Conservation (phyloP, 2,113 vertebrate genomes). For the Edolisoma coerulescens region DNA sequence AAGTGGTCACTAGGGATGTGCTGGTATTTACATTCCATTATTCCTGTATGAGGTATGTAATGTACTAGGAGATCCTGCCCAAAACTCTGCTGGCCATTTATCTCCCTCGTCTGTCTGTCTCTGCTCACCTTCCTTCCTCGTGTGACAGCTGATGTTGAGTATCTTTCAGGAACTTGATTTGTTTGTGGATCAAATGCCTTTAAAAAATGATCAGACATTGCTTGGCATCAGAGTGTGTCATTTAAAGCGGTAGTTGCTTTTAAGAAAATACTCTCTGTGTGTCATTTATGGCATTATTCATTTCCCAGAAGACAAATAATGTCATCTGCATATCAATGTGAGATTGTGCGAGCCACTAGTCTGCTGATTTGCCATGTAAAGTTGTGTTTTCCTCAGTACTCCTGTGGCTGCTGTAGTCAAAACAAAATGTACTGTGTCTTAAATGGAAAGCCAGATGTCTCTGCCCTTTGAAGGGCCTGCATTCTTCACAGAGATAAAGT, state of each 20-base stretch:
- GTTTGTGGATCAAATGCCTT: conserved; percentile 43
- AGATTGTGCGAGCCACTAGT: neutral
- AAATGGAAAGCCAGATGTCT: neutral
- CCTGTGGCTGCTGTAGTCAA: neutral
- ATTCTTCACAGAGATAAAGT: neutral
- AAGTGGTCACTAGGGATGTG: neutral
- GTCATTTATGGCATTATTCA: neutral
- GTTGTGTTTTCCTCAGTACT: neutral
- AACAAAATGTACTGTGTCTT: neutral
- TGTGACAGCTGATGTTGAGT: conserved; percentile 5
- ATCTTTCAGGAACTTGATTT: conserved; percentile 38
- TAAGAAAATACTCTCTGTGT: neutral
- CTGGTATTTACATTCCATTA: conserved; percentile 11
- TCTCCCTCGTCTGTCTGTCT: neutral
- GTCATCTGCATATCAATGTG: neutral
- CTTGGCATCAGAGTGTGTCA: conserved; percentile 1
- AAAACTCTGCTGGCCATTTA: neutral
- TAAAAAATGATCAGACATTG: conserved; percentile 21
- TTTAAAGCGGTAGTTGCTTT: neutral
- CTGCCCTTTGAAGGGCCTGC: neutral
- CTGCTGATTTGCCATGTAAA: neutral
- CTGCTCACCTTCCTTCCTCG: neutral
- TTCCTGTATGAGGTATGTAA: neutral
- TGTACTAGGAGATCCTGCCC: neutral
- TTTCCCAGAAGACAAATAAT: neutral